These are phyloP conservation scores for Dusona sp. DNA, from an alignment of 2,888 invertebrate genomes.

Conservation along the genomic window DNA sequence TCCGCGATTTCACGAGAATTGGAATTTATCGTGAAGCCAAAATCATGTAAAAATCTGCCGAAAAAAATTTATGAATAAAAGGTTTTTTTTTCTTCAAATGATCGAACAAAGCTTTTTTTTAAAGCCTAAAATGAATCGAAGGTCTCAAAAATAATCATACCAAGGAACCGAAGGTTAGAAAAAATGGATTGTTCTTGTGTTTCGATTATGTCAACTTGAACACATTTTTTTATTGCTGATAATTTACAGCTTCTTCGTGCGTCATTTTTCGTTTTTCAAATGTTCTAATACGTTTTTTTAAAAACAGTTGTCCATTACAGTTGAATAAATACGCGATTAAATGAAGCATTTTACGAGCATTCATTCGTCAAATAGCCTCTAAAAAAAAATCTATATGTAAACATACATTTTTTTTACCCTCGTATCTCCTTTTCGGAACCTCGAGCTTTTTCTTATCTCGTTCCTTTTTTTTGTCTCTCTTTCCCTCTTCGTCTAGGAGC, in stretches of 20 bases:
- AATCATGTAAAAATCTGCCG: too few relatives aligned
- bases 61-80: background rate
- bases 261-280: background rate
- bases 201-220: background rate
- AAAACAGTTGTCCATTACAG: background rate
- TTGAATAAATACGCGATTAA: background rate
- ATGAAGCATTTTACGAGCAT: background rate
- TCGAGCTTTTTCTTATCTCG: conserved; percentile 9
- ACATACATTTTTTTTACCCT: background rate
- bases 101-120: too few relatives aligned
- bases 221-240: background rate
- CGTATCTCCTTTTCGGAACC: background rate
- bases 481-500: background rate
- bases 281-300: background rate
- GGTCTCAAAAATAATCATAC: background rate
- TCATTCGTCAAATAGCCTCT: background rate
- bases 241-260: background rate
- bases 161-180: background rate
- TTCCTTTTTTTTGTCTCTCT: background rate
- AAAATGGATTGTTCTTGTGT: background rate
- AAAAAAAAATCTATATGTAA: background rate
- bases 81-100: background rate
- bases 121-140: background rate
- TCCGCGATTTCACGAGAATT: background rate
- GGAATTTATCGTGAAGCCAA: background rate